Base-by-base conservation (phyloP, 2,113 vertebrate species). In the Casuarius casuarius region DNA sequence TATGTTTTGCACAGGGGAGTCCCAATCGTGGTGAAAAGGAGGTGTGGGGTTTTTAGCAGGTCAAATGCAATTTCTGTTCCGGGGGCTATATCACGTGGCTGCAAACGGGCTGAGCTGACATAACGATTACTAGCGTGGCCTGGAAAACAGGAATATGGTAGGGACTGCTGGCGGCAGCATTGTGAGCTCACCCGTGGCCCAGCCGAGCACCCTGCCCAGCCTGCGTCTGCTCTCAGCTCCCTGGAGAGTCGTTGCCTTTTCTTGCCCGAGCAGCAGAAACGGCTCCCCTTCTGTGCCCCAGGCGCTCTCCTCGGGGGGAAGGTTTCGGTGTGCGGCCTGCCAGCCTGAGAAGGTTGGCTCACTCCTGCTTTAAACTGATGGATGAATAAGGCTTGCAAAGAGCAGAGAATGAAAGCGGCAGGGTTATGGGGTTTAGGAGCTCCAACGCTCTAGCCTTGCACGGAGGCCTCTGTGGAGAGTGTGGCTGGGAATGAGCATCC, bases 61-160 rank as follows among this genome's bases (percentile, higher is more conserved):
- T 54, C 52, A 31, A 0, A 0, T 20, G 49, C 35, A 44, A 26
- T 5, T 86, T 25, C 66, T 0, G 0, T 83, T 25, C 71, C 0
- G 0, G 12, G 40, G 52, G n/a, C 44, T 46, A 4, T 0, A 0
- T 42, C 58, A 31, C 11, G 0, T 12, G 67, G n/a, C 56, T 68
- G 31, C 26, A 0, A 0, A 6, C 2, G 66, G 19, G n/a, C 62
- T 85, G 78, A 76, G 67, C 52, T 65, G 35, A 51, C 38, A 8
- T 54, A 33, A 68, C 26, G 40, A 3, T 26, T 84, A 46, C 61
- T 59, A 35, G 46, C 5, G 14, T 35, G 22, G 26, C 29, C 56
- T 54, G 38, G 21, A 71, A 23, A 72, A 38, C 9, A 13, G 16
- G 18, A n/a, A 25, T 25, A 38, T 7, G 2, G 4, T 25, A 44